Evolutionary conservation across 1,140 invertebrate genomes (phyloP).

Genomic region (Sycophila sp.): DNA sequence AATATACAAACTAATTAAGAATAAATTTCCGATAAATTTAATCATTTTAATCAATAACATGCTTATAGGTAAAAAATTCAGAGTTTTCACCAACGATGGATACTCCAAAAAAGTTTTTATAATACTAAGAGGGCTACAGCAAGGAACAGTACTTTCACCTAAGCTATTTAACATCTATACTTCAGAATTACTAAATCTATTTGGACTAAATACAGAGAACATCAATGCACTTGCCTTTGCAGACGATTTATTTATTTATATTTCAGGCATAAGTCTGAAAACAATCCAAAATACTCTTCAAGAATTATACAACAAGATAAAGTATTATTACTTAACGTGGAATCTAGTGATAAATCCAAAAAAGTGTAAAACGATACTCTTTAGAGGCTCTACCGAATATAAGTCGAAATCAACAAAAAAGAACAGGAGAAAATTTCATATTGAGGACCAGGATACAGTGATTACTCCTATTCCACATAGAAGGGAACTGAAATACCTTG

Average conservation of each 20-base stretch:
- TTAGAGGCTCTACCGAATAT: not conserved
- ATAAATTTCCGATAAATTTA: conserved; percentile 25
- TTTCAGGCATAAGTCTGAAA: not conserved
- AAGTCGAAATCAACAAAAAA: not conserved
- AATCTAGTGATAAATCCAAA: conserved; percentile 14
- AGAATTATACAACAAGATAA: not conserved
- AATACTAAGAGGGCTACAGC: conserved; percentile 5
- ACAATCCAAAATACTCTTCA: not conserved
- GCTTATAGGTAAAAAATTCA: conserved; percentile 22
- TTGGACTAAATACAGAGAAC: not conserved
- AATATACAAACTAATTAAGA: conserved; percentile 40
- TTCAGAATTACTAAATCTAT: not conserved
- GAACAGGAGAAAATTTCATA: conserved; percentile 9
- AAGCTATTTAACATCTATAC: not conserved
- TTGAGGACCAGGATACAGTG: not conserved
- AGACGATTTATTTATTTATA: not conserved
- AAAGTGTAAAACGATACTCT: conserved; percentile 27
- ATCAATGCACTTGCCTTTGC: not conserved
- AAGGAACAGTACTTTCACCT: conserved; percentile 11
- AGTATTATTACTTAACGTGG: conserved; percentile 3
- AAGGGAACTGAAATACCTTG: conserved; percentile 40
- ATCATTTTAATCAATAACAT: conserved; percentile 36
- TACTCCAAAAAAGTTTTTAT: not conserved
- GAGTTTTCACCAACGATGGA: not conserved
- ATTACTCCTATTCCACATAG: conserved; percentile 20